Base-by-base conservation (phyloP, 1,140 invertebrate genomes). In the Scaptomyza pallida region DNA sequence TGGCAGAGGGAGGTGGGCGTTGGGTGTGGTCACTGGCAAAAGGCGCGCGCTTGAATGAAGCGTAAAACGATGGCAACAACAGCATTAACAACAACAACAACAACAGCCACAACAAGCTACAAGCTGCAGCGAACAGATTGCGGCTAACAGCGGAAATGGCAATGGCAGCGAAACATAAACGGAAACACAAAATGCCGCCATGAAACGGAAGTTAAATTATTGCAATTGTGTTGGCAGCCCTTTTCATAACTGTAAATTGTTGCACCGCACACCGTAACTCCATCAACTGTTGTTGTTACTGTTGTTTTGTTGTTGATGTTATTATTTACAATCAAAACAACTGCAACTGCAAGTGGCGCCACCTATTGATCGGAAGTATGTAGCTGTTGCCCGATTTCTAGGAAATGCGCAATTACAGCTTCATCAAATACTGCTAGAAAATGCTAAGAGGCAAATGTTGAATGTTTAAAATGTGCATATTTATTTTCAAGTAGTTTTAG, bases 151-250 rank as follows among this genome's bases (percentile, higher is more conserved):
- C 40, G 37, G n/a, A 48, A 67, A 56, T 52, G 68, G 61, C 78
- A 67, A 56, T 48, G 55, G 78, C 78, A 65, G 48, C 68, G 47
- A 61, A 76, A 72, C 47, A 62, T 55, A 61, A 78, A 69, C 81
- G 82, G 78, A 86, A 86, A 86, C 81, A 75, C 82, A 86, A 88
- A 85, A 88, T 78, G 78, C 63, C 81, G 71, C 78, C 67, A 82
- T 78, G 59, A 77, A 88, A 76, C 78, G 81, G 82, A 86, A 88
- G 82, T 86, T 88, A 86, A 86, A 86, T 86, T 86, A 86, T 86
- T 86, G 81, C 81, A 75, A 68, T 81, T 68, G 82, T 64, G 75
- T 77, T 75, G 82, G 65, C 77, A 74, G 54, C 63, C 65, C 72
- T 81, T 81, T 86, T 81, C 81, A 88, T 85, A 85, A 86, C 69